Conservation (phyloP, 2,888 invertebrate species). For the Thysanoteuthis rhombus region DNA sequence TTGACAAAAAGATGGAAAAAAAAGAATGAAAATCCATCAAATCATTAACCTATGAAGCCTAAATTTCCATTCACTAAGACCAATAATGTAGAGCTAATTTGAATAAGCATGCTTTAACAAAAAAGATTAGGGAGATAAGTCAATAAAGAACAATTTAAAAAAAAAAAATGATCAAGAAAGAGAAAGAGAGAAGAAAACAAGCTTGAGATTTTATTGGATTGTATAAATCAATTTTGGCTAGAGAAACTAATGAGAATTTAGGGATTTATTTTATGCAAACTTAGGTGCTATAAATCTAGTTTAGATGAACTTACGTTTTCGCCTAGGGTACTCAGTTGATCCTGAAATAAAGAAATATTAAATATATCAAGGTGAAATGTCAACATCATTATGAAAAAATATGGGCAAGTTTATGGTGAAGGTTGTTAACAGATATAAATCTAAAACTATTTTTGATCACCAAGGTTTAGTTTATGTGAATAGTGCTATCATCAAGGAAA, state of each 20-base stretch:
- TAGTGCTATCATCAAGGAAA: neutral
- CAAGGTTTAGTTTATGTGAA: neutral
- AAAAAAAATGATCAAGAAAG: neutral
- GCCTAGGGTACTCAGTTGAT: slow-evolving; percentile 31
- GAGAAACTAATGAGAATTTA: neutral
- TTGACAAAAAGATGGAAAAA: neutral
- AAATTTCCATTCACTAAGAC: neutral
- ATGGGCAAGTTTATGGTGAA: neutral
- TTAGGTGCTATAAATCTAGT: slow-evolving; percentile 22
- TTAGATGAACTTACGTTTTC: slow-evolving; percentile 30
- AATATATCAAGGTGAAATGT: slow-evolving; percentile 22
- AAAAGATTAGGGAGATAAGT: neutral
- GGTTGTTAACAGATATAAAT: neutral
- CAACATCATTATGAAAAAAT: slow-evolving; percentile 15
- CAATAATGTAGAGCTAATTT: neutral
- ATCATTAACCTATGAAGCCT: neutral
- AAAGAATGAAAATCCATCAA: neutral
- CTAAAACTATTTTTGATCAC: neutral
- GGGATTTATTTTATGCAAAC: slow-evolving; percentile 24
- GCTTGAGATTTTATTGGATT: neutral
- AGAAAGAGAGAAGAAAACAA: neutral
- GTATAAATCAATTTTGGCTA: neutral
- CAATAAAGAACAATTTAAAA: neutral
- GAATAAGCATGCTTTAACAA: neutral
- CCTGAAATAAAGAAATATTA: slow-evolving; percentile 30